phyloP scores from a whole-genome alignment of 2,888 invertebrate species.

The Alcis repandata region DNA sequence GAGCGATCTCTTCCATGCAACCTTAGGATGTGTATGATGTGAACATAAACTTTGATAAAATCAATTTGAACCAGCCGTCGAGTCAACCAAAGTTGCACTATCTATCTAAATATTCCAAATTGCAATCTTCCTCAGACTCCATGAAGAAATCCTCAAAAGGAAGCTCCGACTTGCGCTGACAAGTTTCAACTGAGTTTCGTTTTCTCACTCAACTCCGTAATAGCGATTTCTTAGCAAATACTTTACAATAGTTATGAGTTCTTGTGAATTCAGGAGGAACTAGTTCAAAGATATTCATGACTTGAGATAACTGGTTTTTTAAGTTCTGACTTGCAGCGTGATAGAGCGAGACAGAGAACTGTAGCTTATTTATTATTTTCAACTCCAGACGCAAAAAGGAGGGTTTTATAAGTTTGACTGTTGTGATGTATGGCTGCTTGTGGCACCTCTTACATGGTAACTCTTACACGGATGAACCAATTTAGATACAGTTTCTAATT shows the following conservation, averaged over 20 bases:
- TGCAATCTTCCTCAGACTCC: constrained; percentile 4
- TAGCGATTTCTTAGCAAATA: constrained; percentile 33
- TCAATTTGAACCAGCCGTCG: not conserved
- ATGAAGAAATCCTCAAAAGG: constrained; percentile 21
- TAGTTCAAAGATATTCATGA: constrained; percentile 32
- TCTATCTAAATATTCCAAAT: not conserved
- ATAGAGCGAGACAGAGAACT: not conserved
- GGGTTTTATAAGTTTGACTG: too few relatives aligned
- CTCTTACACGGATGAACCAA: too few relatives aligned
- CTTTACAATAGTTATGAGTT: constrained; percentile 17
- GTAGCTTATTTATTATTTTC: not conserved
- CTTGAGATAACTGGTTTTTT: constrained; percentile 14
- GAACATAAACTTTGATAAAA: not conserved
- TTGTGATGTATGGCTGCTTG: too few relatives aligned
- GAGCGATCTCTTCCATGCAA: too few relatives aligned
- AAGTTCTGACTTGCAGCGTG: constrained; percentile 2
- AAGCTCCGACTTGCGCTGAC: constrained; percentile 18
- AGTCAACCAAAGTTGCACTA: not conserved
- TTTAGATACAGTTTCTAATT: too few relatives aligned
- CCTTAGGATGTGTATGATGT: too few relatives aligned
- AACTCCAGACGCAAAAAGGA: too few relatives aligned
- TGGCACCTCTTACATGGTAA: too few relatives aligned
- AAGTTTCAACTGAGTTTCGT: constrained; percentile 21
- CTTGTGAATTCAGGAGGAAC: constrained; percentile 14
- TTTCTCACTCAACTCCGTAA: constrained; percentile 19